Base-by-base conservation (phyloP, 2,797 vertebrate species). In the Parauchenoglanis punctatus region DNA sequence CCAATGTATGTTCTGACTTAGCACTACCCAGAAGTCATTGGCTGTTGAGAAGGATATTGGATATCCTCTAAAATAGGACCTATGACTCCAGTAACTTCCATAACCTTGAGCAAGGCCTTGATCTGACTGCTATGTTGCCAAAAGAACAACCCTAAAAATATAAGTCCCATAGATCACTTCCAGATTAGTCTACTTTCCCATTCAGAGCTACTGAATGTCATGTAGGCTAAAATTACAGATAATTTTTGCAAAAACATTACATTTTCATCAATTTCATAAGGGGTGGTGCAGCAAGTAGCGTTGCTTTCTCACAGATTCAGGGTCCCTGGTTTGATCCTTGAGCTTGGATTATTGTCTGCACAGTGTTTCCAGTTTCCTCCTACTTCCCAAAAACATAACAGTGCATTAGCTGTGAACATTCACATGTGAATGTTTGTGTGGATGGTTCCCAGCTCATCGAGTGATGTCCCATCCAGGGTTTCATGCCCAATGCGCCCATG, bases 61-160 rank as follows among this genome's bases (percentile, higher is more conserved):
- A 92, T 94, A 92, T 92, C 90, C 88, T 87, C 92, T 93, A 93
- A 94, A 94, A 93, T 88, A 89, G 91, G 92, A 93, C 92, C 92
- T 92, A 85, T 83, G 91, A 75, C 80, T 85, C 73, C 87, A 89
- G 87, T 87, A 90, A 93, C 90, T 87, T 85, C 85, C 85, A 83
- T 92, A 92, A 94, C 93, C 93, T 91, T 93, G 88, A 92, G 86
- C 31, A 68, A 85, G 89, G 88, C 88, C 85, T 89, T 90, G 88
- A 88, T 88, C 85, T 61, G 83, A 87, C 83, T 73, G 87, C 61
- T 85, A 83, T 86, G 86, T 84, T 90, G 86, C 90, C 90, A 90
- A 90, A 92, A 84, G 89, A 92, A 87, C 87, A 84, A 35, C 61
- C 85, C 88, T 89, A 86, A 89, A 90, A 92, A 92, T 91, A 90